Evolutionary conservation across 2,797 vertebrate species (phyloP), one percentile per base, ranked within the genome.

Genomic region (Acanthurus leucopareius): DNA sequence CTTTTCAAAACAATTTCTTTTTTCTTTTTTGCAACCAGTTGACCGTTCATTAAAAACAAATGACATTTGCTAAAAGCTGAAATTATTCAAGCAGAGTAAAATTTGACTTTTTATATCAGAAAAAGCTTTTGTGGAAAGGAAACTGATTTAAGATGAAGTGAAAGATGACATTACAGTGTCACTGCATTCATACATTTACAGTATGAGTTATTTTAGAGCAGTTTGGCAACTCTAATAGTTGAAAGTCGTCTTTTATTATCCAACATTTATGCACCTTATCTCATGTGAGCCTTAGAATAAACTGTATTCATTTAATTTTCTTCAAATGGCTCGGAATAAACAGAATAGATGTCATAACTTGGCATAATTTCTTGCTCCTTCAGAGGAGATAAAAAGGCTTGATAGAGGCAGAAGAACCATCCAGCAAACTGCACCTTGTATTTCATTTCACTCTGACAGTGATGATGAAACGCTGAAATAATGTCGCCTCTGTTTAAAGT

Each of bases 391-490:
- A 60, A 56, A 71, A 89, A 68, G 16, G 25, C 13, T 79, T 62
- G 73, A 66, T 83, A 63, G 61, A 52, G 53, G 51, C 56, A 13
- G 40, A 42, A 77, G 82, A 75, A 79, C 82, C 86, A 83, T 87
- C 90, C 78, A 69, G 42, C 79, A 68, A 79, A 74, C 63, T 14
- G 38, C 69, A 38, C 56, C 77, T 79, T 81, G 62, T 77, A 64
- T 86, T 86, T 82, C 67, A 81, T 88, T 80, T 75, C 68, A 38
- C 58, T 86, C 62, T 84, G 88, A 85, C 89, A 89, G 77, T 82
- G 77, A 83, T 79, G 86, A 91, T 87, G 66, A 88, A 86, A 90
- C 58, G 48, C 65, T 73, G 71, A 76, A 89, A 82, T 87, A 74
- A 85, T 81, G 84, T 69, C 22, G 66, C 70, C 75, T 77, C 85